These are phyloP conservation scores for Heptranchias perlo DNA, from an alignment of 2,113 vertebrate species.

Conservation along the genomic window DNA sequence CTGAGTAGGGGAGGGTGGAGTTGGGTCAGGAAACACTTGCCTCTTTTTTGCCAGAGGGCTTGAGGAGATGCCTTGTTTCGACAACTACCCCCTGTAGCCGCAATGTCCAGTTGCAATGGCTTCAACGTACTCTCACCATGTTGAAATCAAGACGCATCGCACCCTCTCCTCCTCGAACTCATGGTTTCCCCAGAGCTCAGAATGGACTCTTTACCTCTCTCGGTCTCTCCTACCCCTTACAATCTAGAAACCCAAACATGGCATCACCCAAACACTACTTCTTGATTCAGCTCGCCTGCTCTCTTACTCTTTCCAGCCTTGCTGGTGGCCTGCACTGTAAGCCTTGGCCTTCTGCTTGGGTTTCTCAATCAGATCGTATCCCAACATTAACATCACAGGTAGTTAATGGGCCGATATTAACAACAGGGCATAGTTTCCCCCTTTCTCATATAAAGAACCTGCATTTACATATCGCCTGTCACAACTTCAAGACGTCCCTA, in stretches of 20 bases:
- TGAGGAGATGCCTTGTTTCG: too few relatives aligned
- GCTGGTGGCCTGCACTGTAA: not conserved
- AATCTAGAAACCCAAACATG: not conserved
- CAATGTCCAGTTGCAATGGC: not conserved
- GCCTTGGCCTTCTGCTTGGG: not conserved
- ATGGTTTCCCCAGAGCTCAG: not conserved
- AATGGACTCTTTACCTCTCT: not conserved
- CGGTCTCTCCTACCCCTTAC: not conserved
- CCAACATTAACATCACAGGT: not conserved
- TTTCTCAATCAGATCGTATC: not conserved
- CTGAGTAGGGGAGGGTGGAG: too few relatives aligned
- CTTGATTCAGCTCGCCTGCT: not conserved
- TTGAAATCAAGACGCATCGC: not conserved
- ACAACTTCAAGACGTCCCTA: not conserved
- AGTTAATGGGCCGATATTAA: not conserved
- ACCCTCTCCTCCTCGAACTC: too few relatives aligned
- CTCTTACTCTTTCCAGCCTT: not conserved
- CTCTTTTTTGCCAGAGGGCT: too few relatives aligned
- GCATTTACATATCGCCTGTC: not conserved
- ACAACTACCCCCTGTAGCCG: too few relatives aligned
- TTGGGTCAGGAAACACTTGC: too few relatives aligned
- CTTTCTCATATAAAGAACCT: not conserved
- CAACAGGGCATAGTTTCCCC: not conserved
- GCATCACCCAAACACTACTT: not conserved
- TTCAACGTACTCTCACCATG: not conserved